Evolutionary conservation across 2,888 invertebrate genomes (phyloP), one percentile per base, ranked within the genome.

Genomic region (Agriopis marginaria): DNA sequence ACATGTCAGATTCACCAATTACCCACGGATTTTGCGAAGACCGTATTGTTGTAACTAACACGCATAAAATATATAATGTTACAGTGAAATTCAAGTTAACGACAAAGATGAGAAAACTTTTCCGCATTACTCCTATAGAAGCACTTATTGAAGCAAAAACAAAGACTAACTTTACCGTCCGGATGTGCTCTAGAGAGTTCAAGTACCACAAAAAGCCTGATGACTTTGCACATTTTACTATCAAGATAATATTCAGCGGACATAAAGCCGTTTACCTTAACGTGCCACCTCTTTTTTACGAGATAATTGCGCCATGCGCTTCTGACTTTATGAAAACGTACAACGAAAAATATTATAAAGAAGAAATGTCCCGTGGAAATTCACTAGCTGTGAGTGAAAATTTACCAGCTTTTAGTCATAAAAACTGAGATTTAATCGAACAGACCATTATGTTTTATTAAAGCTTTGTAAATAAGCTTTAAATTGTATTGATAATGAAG

Each of bases 281-380:
- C 72, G 79, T 86, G 0, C 90, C 90, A 44, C 90, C 89, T 12
- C 75, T 88, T 12, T 92, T 84, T 78, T 91, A 90, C 66, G 92
- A 92, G 84, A 80, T 92, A 8, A 89, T 91, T 39, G 81, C 82
- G 12, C 92, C 91, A 0, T 90, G 89, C 70, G 82, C 83, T 12
- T 63, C 49, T 14, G 85, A 86, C 71, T 90, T 87, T 70, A 83
- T 80, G 71, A 82, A 77, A 67, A 71, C 84, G 55, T 89, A 89
- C 68, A 81, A 76, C 56, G 75, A 82, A 64, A 82, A 84, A 66
- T 86, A 82, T 74, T 86, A 77, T 71, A 75, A 61, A 56, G 81
- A 82, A 51, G 6, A 50, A 45, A 40, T 63, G 0, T 64, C 56
- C 12, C 56, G 17, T 42, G 11, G 17, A 44, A 42, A 9, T 10